Evolutionary conservation across 1,140 invertebrate genomes (phyloP).

Genomic region (Drosophila pachea): DNA sequence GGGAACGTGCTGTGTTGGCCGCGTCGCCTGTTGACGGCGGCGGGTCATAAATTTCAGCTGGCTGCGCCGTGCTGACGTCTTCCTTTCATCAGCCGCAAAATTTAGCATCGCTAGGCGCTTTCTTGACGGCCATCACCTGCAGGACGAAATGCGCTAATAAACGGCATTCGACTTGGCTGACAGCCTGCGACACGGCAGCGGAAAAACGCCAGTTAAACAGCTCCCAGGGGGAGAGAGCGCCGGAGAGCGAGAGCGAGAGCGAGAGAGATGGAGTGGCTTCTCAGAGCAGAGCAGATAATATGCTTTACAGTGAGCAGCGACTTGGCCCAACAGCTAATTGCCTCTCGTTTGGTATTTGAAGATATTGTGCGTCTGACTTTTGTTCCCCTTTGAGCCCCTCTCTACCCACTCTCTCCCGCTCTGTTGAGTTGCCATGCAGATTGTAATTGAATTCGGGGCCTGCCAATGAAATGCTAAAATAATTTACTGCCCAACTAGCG

Average conservation of each 20-base stretch:
- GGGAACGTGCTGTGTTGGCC: slow-evolving; percentile 18
- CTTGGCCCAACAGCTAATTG: too few relatives aligned
- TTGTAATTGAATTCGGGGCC: slow-evolving; percentile 47
- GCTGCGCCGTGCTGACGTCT: slow-evolving; percentile 58
- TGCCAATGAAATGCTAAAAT: slow-evolving; percentile 72
- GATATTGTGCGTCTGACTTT: too few relatives aligned
- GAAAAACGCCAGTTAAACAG: not conserved
- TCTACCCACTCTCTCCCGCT: too few relatives aligned
- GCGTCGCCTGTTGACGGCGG: not conserved
- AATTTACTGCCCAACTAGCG: slow-evolving; percentile 66
- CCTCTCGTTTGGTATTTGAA: too few relatives aligned
- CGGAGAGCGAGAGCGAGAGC: too few relatives aligned
- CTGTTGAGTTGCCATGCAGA: slow-evolving; percentile 31
- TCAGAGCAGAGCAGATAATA: too few relatives aligned
- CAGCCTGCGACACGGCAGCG: slow-evolving; percentile 9
- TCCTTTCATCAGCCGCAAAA: slow-evolving; percentile 63
- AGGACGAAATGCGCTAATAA: slow-evolving; percentile 55
- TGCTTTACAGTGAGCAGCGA: not conserved
- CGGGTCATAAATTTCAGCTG: slow-evolving; percentile 58
- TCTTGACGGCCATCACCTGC: slow-evolving; percentile 54
- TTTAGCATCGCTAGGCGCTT: slow-evolving; percentile 56
- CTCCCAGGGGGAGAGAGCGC: too few relatives aligned
- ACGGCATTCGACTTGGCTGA: slow-evolving; percentile 53
- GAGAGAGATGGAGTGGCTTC: too few relatives aligned
- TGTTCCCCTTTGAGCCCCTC: too few relatives aligned